phyloP scores from a whole-genome alignment of 2,888 invertebrate genomes.

The Acrobasis suavella region DNA sequence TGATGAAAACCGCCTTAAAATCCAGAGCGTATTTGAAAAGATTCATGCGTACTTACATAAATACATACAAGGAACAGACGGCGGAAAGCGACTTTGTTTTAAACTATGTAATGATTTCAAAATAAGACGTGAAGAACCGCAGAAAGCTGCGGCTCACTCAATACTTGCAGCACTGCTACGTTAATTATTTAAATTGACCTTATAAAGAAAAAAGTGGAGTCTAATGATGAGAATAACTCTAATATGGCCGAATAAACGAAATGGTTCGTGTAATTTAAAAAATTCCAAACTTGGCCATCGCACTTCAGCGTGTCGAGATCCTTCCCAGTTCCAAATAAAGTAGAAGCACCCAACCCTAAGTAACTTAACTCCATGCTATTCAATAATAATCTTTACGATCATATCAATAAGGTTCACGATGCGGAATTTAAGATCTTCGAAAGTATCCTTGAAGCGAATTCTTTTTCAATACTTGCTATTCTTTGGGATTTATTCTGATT shows the following conservation, averaged over 20 bases:
- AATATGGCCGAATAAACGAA: not conserved
- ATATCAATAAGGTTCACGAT: not conserved
- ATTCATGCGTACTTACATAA: too few relatives aligned
- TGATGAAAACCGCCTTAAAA: too few relatives aligned
- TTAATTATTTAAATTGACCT: too few relatives aligned
- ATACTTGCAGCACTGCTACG: too few relatives aligned
- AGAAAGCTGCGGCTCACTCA: too few relatives aligned
- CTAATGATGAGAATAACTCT: too few relatives aligned
- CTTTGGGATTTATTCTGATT: slow-evolving; percentile 6
- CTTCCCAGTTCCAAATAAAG: slow-evolving; percentile 4
- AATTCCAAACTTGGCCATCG: not conserved
- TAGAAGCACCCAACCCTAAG: slow-evolving; percentile 10
- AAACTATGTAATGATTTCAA: too few relatives aligned
- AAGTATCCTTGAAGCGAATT: slow-evolving; percentile 2
- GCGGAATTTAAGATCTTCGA: not conserved
- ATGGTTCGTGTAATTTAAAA: not conserved
- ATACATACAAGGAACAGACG: too few relatives aligned
- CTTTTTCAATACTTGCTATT: slow-evolving; percentile 7
- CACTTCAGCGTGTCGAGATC: slow-evolving; percentile 1
- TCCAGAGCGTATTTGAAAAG: too few relatives aligned
- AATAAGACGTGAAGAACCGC: too few relatives aligned
- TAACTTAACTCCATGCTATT: not conserved
- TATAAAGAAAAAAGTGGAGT: too few relatives aligned
- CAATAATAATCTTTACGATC: not conserved
- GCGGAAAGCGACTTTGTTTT: too few relatives aligned